Conservation (phyloP, 2,888 invertebrate species). For the Stenurella melanura region DNA sequence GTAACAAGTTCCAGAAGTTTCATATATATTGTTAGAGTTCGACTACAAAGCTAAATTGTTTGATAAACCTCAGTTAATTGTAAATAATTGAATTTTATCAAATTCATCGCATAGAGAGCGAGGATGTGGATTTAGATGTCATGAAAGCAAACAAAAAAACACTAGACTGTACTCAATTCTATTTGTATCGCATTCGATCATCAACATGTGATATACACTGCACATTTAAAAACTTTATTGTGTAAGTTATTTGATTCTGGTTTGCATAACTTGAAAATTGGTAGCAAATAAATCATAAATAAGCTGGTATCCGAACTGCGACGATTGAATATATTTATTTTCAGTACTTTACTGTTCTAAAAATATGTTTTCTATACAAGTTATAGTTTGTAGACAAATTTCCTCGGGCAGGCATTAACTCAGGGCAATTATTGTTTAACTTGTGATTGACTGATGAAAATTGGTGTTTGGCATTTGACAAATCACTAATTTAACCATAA, state of each 20-base stretch:
- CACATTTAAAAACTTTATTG: background rate
- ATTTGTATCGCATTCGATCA: background rate
- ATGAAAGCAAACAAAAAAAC: background rate
- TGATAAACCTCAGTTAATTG: slow-evolving; percentile 27
- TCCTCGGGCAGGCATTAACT: no score
- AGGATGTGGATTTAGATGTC: background rate
- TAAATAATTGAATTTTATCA: slow-evolving; percentile 21
- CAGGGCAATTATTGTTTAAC: no score
- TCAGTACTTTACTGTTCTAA: no score
- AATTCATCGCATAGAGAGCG: background rate
- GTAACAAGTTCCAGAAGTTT: slow-evolving; percentile 25
- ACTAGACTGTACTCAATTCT: background rate
- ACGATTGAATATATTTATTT: no score
- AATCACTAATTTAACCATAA: no score
- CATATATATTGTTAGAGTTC: slow-evolving; percentile 10
- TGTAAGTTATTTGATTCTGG: slow-evolving; percentile 3
- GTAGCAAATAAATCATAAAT: no score
- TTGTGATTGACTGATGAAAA: no score
- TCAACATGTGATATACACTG: background rate
- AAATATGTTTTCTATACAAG: no score
- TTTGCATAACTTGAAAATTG: background rate
- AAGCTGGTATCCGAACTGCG: no score
- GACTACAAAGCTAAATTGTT: slow-evolving; percentile 22
- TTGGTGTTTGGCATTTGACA: no score
- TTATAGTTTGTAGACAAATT: no score